Evolutionary conservation across 1,140 invertebrate species (phyloP).

Genomic region (Heliconius congener): DNA sequence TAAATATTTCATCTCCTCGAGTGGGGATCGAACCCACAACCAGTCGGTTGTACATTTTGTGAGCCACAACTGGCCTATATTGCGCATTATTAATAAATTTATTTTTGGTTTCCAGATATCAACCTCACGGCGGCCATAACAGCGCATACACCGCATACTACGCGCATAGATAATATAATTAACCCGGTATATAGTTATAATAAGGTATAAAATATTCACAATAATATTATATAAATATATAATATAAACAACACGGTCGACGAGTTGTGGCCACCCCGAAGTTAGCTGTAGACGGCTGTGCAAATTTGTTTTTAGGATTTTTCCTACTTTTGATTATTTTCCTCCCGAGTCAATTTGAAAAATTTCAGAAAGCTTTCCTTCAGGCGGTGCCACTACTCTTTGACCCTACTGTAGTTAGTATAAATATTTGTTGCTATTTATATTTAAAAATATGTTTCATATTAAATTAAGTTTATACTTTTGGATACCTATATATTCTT

Average conservation of each 20-base stretch:
- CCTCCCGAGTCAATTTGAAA: no score
- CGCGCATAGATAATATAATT: conserved; percentile 65
- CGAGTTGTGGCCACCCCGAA: no score
- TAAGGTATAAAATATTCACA: not conserved
- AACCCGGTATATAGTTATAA: not conserved
- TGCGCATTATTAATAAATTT: not conserved
- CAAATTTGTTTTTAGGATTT: no score
- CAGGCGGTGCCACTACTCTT: no score
- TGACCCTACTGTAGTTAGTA: not conserved
- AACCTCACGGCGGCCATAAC: conserved; percentile 69
- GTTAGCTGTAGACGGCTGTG: no score
- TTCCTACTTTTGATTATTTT: no score
- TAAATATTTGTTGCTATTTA: not conserved
- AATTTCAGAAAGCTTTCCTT: no score
- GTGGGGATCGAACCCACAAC: no score
- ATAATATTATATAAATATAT: not conserved
- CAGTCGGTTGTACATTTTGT: no score
- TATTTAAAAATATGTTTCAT: not conserved
- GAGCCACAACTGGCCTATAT: no score
- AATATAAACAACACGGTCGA: no score
- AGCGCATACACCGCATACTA: conserved; percentile 73
- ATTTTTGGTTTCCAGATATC: conserved; percentile 58
- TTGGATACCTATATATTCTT: not conserved
- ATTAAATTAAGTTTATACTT: not conserved
- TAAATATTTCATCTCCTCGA: no score